These are phyloP conservation scores for Menidia menidia DNA, from an alignment of 2,797 vertebrate species.

Conservation along the genomic window DNA sequence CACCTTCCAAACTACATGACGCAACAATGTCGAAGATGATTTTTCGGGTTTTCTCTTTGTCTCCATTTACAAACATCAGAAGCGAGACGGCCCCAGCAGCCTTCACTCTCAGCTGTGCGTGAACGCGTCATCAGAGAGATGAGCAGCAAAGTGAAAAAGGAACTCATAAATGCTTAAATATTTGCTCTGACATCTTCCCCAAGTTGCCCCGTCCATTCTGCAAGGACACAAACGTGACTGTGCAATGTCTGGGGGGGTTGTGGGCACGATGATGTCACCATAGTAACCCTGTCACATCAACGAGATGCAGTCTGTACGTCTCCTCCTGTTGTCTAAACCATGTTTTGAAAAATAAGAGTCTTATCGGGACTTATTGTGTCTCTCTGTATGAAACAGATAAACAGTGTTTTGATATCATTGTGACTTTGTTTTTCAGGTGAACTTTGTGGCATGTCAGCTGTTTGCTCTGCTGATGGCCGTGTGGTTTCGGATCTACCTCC, in stretches of 20 bases:
- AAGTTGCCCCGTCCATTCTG: constrained; percentile 23
- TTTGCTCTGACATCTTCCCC: constrained; percentile 7
- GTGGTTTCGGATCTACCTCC: constrained; percentile 97
- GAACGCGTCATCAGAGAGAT: not conserved
- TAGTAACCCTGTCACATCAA: constrained; percentile 18
- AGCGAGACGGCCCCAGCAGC: not conserved
- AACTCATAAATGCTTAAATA: constrained; percentile 10
- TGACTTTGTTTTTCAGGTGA: constrained; percentile 84
- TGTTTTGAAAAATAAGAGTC: not conserved
- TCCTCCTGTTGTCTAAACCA: not conserved
- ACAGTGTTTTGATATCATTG: not conserved
- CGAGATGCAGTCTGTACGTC: not conserved
- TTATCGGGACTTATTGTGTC: not conserved
- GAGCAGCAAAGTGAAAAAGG: not conserved
- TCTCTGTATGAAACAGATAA: too few relatives aligned
- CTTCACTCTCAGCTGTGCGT: constrained; percentile 4
- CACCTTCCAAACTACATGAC: constrained; percentile 6
- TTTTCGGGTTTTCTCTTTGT: constrained; percentile 3
- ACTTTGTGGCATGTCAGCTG: constrained; percentile 98
- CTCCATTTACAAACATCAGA: not conserved
- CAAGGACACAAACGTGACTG: constrained; percentile 2
- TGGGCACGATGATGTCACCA: not conserved
- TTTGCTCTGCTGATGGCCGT: constrained; percentile 94
- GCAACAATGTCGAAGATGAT: not conserved
- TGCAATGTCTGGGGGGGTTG: not conserved